Base-by-base conservation (phyloP, 2,888 invertebrate genomes). In the Oligia fasciuncula region DNA sequence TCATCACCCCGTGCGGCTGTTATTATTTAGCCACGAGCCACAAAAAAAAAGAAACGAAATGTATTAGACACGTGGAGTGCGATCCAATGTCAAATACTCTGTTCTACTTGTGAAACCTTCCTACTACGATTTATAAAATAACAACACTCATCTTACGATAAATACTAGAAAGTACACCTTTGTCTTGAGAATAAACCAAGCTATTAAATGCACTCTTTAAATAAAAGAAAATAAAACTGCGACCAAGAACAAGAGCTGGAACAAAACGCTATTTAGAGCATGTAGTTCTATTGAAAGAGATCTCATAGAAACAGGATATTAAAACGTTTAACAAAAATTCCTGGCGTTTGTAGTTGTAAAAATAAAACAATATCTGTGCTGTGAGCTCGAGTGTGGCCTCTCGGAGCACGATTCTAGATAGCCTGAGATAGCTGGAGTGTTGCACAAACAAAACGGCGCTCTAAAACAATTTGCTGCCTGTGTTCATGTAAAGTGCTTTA, bases 381-480 rank as follows among this genome's bases (percentile, higher is more conserved):
- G 77, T 29, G 85, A 78, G 67, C 75, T 83, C 77, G 81, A 88
- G 89, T 88, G 81, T 85, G 63, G 74, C 83, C 85, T 87, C 90
- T 91, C 77, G 43, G 84, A 87, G 89, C 90, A 88, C 89, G 89
- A 86, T 81, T 86, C 77, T 87, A 86, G 88, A 88, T 87, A 82
- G 83, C 88, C 84, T 76, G 88, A 86, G 88, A 89, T 87, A 81
- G 85, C 89, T 88, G 81, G 90, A 93, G 92, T 88, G 90, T 86
- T 88, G 80, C 83, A 84, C 91, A 91, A 91, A 92, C 90, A 92
- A 90, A 90, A 88, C 82, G 81, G 81, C 76, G 84, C 84, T 88
- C 88, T 91, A 88, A 91, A 92, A 91, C 92, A 92, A 91, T 92
- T 91, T 91, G 87, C 83, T 80, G 84, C 86, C 86, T 85, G 81